phyloP scores from a whole-genome alignment of 2,888 invertebrate species.

The Taenaris catops region DNA sequence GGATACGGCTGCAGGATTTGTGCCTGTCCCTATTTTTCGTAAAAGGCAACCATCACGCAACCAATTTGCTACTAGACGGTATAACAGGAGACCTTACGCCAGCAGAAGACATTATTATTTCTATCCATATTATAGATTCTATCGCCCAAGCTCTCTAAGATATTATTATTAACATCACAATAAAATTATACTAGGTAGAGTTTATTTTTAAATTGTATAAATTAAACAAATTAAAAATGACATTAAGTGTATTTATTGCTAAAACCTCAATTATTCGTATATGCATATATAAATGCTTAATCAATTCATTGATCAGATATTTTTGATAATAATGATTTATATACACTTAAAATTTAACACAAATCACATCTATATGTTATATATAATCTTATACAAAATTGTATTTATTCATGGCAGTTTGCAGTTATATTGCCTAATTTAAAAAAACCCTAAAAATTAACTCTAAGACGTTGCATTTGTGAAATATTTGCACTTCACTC shows the following conservation, averaged over 20 bases:
- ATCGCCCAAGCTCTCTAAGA: conserved; percentile 61
- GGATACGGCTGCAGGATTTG: conserved; percentile 60
- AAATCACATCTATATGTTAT: conserved; percentile 4
- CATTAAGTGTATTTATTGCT: conserved; percentile 52
- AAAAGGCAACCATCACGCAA: conserved; percentile 33
- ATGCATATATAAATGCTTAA: conserved; percentile 38
- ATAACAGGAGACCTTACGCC: conserved; percentile 41
- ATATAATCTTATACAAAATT: not conserved
- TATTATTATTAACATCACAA: conserved; percentile 40
- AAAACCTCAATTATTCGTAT: conserved; percentile 41
- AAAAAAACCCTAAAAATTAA: not conserved
- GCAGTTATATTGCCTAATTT: conserved; percentile 1
- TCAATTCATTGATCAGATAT: conserved; percentile 24
- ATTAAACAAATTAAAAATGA: conserved; percentile 16
- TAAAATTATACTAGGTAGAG: conserved; percentile 3
- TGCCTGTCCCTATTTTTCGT: conserved; percentile 47
- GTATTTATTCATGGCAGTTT: conserved; percentile 17
- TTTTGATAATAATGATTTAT: conserved; percentile 21
- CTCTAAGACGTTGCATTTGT: no score
- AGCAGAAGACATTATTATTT: conserved; percentile 38
- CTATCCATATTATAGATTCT: conserved; percentile 50
- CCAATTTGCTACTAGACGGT: conserved; percentile 44
- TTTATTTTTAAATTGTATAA: conserved; percentile 10
- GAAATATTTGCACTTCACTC: no score
- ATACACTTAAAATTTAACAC: conserved; percentile 25